Evolutionary conservation across 2,888 invertebrate genomes (phyloP), one percentile per base, ranked within the genome.

Genomic region (Tachina grossa): DNA sequence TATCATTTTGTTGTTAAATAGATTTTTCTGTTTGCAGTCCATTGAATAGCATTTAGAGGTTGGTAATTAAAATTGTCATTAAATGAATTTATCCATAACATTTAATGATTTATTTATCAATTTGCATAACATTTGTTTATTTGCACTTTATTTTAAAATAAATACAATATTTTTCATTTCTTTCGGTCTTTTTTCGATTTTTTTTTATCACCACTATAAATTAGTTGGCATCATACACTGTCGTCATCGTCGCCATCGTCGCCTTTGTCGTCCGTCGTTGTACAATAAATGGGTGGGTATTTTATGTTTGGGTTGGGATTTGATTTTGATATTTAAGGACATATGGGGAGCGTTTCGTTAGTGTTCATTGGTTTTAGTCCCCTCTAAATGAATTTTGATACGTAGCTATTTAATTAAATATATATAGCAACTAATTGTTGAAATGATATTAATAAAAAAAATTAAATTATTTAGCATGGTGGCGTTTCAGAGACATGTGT

Each of bases 21-120:
- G 39, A 51, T 51, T 59, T 14, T 51, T 45, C 31, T n/a, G 5
- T 19, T 66, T 55, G 53, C 31, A 51, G 39, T 68, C 47, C 49
- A 59, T 61, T 81, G 41, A 81, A 19, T 59, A 61, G 31, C 65
- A 61, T 71, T 83, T 72, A 61, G 63, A 68, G 61, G 49, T 81
- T 76, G 65, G 31, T 79, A 85, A 87, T 82, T 83, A 79, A 80
- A 86, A 87, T 74, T 82, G 72, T 83, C 83, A 82, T 79, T 85
- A 81, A 86, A 85, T 86, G 69, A 81, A 87, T 85, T 87, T 87
- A 86, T 82, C 78, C 85, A 81, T 81, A 87, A 84, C 78, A 83
- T 80, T 81, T 82, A 85, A 82, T 83, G 81, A 83, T 87, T 86
- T 84, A 78, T 85, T 85, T 71, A 75, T 79, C 53, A 83, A 87